phyloP scores from a whole-genome alignment of 2,797 vertebrate species.

The Lagorchestes hirsutus region DNA sequence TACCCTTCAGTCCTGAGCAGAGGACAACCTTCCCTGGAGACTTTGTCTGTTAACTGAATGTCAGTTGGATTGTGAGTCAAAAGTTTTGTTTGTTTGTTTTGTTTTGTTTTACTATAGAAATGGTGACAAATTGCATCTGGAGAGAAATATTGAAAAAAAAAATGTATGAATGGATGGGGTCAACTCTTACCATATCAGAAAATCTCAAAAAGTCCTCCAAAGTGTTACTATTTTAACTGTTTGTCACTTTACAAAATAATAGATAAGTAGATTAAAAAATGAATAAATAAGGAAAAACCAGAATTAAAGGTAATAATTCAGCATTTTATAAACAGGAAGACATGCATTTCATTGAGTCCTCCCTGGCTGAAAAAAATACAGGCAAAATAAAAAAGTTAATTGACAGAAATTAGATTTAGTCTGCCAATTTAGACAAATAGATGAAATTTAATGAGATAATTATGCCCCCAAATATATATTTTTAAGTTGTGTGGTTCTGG shows the following conservation, averaged over 20 bases:
- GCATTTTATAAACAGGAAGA: background rate
- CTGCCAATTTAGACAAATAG: background rate
- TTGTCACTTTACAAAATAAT: background rate
- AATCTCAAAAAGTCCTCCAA: background rate
- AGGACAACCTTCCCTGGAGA: background rate
- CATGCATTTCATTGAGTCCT: background rate
- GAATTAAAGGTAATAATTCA: background rate
- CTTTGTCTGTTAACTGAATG: background rate
- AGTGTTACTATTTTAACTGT: background rate
- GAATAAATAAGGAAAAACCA: background rate
- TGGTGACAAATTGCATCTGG: background rate
- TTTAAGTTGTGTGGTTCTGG: background rate
- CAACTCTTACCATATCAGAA: background rate
- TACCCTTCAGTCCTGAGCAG: background rate
- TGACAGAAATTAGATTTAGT: background rate
- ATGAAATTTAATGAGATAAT: background rate
- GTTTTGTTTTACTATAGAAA: background rate
- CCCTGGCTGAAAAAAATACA: background rate
- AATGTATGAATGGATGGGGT: background rate
- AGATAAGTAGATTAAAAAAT: background rate
- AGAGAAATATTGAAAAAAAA: background rate
- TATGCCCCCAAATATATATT: background rate
- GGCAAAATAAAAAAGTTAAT: background rate
- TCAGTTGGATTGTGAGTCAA: background rate
- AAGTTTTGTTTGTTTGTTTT: background rate